phyloP scores from a whole-genome alignment of 2,888 invertebrate species.

The Cremastinae sp. region DNA sequence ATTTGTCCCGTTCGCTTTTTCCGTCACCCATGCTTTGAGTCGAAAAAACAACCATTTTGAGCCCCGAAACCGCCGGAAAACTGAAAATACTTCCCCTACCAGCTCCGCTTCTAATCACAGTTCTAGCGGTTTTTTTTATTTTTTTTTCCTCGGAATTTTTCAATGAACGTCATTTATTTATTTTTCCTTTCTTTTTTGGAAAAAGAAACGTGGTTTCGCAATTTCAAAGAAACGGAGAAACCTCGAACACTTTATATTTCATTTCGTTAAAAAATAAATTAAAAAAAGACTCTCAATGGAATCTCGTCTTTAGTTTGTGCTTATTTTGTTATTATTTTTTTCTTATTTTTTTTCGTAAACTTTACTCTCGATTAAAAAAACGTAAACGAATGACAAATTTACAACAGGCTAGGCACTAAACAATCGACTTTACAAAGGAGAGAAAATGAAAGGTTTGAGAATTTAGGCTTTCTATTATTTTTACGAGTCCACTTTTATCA shows the following conservation, averaged over 20 bases:
- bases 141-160: background rate
- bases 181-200: no score
- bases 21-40: background rate
- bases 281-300: background rate
- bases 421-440: no score
- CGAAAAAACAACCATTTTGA: constrained; percentile 45
- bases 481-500: no score
- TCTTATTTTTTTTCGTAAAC: background rate
- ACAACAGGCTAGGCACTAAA: no score
- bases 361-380: no score
- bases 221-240: background rate
- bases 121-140: constrained; percentile 1
- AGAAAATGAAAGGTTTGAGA: no score
- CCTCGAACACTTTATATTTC: background rate
- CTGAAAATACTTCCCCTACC: background rate
- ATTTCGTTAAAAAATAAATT: background rate
- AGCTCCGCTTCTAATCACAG: constrained; percentile 16
- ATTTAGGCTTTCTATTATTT: no score
- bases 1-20: constrained; percentile 4
- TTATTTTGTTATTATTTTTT: constrained; percentile 3
- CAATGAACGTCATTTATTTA: background rate
- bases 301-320: constrained; percentile 22
- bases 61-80: constrained; percentile 37
- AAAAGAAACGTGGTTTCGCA: background rate
- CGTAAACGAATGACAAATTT: no score